phyloP scores from a whole-genome alignment of 2,113 vertebrate genomes.

The Marmota monax region DNA sequence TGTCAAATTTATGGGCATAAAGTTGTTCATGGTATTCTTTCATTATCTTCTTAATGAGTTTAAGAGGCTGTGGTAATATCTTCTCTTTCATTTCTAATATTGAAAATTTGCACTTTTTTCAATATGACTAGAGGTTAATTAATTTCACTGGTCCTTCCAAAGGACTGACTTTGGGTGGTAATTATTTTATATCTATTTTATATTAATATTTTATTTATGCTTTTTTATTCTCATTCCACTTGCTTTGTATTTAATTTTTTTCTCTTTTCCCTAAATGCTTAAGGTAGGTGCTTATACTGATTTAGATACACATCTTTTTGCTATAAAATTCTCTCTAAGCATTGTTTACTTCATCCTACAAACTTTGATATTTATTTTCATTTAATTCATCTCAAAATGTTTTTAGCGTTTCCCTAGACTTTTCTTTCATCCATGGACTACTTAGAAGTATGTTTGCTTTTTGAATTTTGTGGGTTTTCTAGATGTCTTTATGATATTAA shows the following conservation, averaged over 20 bases:
- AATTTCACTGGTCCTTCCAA: not conserved
- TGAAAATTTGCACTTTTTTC: not conserved
- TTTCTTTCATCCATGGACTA: not conserved
- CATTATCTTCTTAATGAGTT: not conserved
- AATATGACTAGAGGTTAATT: not conserved
- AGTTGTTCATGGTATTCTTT: not conserved
- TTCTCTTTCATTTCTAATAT: not conserved
- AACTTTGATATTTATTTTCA: not conserved
- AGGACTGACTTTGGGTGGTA: not conserved
- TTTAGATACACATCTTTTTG: not conserved
- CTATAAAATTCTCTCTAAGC: not conserved
- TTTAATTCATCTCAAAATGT: not conserved
- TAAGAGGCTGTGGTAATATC: not conserved
- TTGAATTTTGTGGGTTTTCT: not conserved
- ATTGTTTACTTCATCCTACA: not conserved
- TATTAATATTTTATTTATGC: conserved; percentile 8
- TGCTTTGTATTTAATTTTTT: not conserved
- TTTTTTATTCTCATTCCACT: conserved; percentile 4
- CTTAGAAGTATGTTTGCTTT: not conserved
- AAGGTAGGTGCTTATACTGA: not conserved
- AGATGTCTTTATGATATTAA: not conserved
- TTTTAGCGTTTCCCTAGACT: not conserved
- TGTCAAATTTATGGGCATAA: not conserved
- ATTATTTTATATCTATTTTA: not conserved
- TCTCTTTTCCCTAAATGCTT: not conserved